These are phyloP conservation scores for Halcyon senegalensis DNA, from an alignment of 2,113 vertebrate species.

Conservation along the genomic window DNA sequence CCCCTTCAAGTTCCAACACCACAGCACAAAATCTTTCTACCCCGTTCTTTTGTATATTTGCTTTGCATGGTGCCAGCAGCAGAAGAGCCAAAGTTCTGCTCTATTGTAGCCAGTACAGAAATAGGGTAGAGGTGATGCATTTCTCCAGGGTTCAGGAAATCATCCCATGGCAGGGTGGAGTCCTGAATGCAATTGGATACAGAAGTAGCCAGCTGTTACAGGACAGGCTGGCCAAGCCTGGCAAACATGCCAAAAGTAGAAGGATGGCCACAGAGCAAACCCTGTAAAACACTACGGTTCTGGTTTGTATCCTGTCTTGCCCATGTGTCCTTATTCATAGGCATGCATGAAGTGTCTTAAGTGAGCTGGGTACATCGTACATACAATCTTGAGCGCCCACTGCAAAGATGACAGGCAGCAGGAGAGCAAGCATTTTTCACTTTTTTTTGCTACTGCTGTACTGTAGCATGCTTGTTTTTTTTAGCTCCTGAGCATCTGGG, in stretches of 20 bases:
- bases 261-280: background rate
- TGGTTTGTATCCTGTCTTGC: background rate
- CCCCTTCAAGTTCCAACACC: background rate
- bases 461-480: background rate
- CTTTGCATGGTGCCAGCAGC: background rate
- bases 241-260: background rate
- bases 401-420: background rate
- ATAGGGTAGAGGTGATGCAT: background rate
- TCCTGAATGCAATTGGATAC: background rate
- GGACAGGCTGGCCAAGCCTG: background rate
- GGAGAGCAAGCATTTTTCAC: background rate
- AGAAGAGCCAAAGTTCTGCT: background rate
- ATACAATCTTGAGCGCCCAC: background rate
- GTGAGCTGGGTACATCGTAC: background rate
- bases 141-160: conserved; percentile 10
- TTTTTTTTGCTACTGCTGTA: background rate
- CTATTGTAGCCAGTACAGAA: background rate
- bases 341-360: background rate
- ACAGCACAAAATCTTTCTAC: background rate
- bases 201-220: background rate
- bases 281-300: background rate
- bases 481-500: conserved; percentile 23
- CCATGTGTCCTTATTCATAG: background rate
- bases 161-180: background rate
- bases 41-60: background rate